Base-by-base conservation (phyloP, 92 coral and sea anemone species). In the Parazoanthus atlanticus region DNA sequence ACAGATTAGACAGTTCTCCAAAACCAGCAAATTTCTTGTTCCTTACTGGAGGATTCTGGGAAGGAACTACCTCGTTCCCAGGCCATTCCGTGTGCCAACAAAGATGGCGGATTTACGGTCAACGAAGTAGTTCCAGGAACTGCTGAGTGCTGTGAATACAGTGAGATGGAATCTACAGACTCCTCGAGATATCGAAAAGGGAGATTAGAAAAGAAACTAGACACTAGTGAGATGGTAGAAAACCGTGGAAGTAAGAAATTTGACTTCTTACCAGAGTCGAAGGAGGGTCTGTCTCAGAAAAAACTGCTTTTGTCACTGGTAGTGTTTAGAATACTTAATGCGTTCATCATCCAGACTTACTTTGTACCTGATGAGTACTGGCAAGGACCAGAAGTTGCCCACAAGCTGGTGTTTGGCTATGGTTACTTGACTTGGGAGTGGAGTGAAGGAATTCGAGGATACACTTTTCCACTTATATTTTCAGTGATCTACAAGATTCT, bases 331-430 rank as follows among this genome's bases (percentile, higher is more conserved):
- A 67, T 96, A 7, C 66, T 94, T 0, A 96, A 96, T 78, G 94
- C 98, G n/a, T 81, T 78, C 52, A 21, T 94, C n/a, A 90, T 95
- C 12, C 85, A 82, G 82, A 95, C 99, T 19, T 96, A 90, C 91
- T 96, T 95, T 67, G 99, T 96, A 11, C 99, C 99, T 3, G 99
- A 96, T 89, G 99, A 96, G 89, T 95, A 91, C 88, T 96, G 99
- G 99, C 99, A 96, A 82, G 99, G 96, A 56, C 99, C 99, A 5
- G 99, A 96, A 88, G 92, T 96, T 36, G 98, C 99, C 16, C 99
- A 96, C 86, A 95, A 86, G 56, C 58, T 96, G 16, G 99, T 91
- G n/a, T 96, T 91, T 74, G 97, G 97, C 34, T 96, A 95, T 79
- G 99, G 99, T 26, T 92, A 95, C 75, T 74, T 93, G 86, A 96